Percentiles rank a stretch among this genome's conserved stretches.
These are phyloP conservation scores for Pyrocoelia pectoralis DNA, from an alignment of 2,888 invertebrate species.

Conservation along the genomic window DNA sequence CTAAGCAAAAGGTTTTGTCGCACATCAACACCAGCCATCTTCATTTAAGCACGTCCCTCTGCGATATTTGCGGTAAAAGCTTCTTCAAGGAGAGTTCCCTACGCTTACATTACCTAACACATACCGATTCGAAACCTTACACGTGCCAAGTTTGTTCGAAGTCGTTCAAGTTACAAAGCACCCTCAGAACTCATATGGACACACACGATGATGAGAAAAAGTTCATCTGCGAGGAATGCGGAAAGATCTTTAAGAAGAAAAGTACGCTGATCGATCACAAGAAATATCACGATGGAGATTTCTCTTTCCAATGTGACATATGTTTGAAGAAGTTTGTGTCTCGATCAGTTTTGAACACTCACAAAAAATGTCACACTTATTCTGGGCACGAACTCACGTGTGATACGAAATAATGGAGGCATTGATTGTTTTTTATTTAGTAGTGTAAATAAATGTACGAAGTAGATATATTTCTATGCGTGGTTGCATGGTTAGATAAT, in stretches of 20 bases:
- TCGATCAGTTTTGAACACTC: constrained; percentile 57
- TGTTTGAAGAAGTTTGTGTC: constrained; percentile 66
- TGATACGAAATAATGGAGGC: no score
- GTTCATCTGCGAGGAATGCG: constrained; percentile 41
- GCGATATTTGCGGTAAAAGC: constrained; percentile 64
- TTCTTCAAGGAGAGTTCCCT: constrained; percentile 51
- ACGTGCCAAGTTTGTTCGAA: constrained; percentile 57
- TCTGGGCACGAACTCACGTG: constrained; percentile 34
- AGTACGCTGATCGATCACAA: constrained; percentile 62
- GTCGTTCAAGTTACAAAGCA: constrained; percentile 50
- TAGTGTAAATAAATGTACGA: no score
- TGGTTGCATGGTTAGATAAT: no score
- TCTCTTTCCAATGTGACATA: constrained; percentile 64
- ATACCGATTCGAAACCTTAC: constrained; percentile 36
- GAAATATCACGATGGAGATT: constrained; percentile 65
- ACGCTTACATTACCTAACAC: constrained; percentile 32
- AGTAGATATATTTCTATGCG: no score
- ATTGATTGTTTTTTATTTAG: constrained; percentile 17
- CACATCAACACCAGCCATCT: constrained; percentile 40
- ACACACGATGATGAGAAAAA: constrained; percentile 52
- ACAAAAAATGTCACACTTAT: constrained; percentile 61
- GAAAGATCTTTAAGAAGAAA: constrained; percentile 55
- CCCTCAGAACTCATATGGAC: constrained; percentile 53
- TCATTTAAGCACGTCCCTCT: constrained; percentile 44
- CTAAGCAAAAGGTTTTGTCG: constrained; percentile 28